Conservation (phyloP, 2,888 invertebrate species). For the Brachypterus glaber region DNA sequence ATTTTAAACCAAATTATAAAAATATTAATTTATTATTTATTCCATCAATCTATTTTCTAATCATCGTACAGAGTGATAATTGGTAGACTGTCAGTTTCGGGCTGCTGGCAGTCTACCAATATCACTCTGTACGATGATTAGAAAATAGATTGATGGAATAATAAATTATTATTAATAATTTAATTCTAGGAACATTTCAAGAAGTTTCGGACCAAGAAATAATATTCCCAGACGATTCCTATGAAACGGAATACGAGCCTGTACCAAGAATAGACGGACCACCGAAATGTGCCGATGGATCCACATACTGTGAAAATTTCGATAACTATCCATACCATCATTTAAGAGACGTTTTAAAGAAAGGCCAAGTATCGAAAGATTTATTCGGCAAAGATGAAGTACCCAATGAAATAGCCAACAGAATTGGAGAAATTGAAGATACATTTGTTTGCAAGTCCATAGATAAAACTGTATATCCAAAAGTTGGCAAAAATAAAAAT, state of each 20-base stretch:
- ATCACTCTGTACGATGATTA: no score
- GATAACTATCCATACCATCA: slow-evolving; percentile 40
- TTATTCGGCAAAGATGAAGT: slow-evolving; percentile 28
- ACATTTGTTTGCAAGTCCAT: slow-evolving; percentile 25
- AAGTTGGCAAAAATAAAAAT: slow-evolving; percentile 47
- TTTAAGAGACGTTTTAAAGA: slow-evolving; percentile 31
- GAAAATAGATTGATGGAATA: no score
- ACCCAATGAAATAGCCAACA: slow-evolving; percentile 24
- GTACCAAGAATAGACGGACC: slow-evolving; percentile 19
- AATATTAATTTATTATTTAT: no score
- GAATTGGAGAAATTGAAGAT: slow-evolving; percentile 26
- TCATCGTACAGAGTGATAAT: no score
- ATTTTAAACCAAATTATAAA: no score
- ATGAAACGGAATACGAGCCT: slow-evolving; percentile 20
- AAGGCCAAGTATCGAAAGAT: slow-evolving; percentile 23
- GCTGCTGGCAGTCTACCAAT: no score
- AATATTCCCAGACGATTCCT: slow-evolving; percentile 28
- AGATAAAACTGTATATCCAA: slow-evolving; percentile 50
- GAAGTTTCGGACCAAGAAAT: slow-evolving; percentile 24
- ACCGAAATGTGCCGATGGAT: slow-evolving; percentile 30
- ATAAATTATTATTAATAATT: no score
- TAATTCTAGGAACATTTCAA: no score
- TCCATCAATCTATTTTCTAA: no score
- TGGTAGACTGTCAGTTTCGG: no score
- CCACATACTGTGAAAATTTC: slow-evolving; percentile 41